A percentile compares a stretch with the other conserved stretches of the same genome.
phyloP scores from a whole-genome alignment of 1,140 invertebrate species.

The Ostrea edulis region DNA sequence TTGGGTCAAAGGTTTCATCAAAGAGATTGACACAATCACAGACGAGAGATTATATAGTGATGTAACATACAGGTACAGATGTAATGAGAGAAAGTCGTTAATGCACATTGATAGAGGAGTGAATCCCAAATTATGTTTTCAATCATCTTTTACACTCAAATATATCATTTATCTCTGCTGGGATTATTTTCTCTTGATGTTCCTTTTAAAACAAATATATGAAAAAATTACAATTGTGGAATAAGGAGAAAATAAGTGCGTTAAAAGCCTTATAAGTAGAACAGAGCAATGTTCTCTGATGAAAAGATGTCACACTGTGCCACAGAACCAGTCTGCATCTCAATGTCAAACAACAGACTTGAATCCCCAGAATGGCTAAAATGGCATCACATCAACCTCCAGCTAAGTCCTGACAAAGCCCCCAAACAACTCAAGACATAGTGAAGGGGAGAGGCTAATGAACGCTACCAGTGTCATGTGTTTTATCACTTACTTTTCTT shows the following conservation, averaged over 20 bases:
- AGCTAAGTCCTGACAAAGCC: neutral
- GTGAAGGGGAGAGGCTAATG: neutral
- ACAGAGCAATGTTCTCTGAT: conserved; percentile 19
- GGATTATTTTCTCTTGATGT: conserved; percentile 5
- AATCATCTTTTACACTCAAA: neutral
- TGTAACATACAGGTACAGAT: neutral
- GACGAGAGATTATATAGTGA: too few species aligned
- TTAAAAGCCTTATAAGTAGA: neutral
- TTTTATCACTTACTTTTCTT: conserved; percentile 13
- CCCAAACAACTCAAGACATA: neutral
- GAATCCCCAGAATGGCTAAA: neutral
- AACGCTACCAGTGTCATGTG: neutral
- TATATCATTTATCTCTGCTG: neutral
- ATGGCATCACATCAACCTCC: conserved; percentile 14
- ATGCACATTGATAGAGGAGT: neutral
- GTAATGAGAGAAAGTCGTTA: neutral
- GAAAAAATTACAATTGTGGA: neutral
- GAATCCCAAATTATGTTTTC: neutral
- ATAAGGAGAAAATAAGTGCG: neutral
- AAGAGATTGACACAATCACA: too few species aligned
- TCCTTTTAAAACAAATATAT: conserved; percentile 1
- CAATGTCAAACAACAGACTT: neutral
- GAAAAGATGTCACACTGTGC: neutral
- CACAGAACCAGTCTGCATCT: neutral
- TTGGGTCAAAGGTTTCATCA: too few species aligned